Conservation (phyloP, 2,113 vertebrate genomes). For the Benitochromis conjunctus region DNA sequence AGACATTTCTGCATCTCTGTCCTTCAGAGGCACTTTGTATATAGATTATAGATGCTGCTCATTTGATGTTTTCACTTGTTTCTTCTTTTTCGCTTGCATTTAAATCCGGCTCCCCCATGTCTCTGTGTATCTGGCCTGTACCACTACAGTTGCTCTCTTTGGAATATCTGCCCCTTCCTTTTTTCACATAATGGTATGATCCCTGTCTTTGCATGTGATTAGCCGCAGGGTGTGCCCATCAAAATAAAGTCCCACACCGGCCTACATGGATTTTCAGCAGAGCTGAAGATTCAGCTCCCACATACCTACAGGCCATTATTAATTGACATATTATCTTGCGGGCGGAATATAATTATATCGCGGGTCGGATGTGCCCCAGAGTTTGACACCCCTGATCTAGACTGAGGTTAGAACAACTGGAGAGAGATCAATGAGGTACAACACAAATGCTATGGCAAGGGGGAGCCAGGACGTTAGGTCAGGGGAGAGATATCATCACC, state of each 20-base stretch:
- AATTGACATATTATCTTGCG: not conserved
- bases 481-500: not conserved
- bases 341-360: no score
- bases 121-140: accelerated
- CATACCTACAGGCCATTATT: not conserved
- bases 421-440: no score
- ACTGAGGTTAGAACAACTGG: not conserved
- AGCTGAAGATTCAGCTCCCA: not conserved
- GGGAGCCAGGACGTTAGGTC: not conserved
- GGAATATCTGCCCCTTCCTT: not conserved
- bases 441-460: not conserved
- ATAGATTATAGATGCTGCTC: not conserved
- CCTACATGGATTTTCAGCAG: not conserved
- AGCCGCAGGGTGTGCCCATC: not conserved
- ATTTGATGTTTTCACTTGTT: not conserved
- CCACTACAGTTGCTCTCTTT: not conserved
- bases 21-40: not conserved
- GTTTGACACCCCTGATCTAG: not conserved
- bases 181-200: not conserved
- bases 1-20: not conserved
- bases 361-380: not conserved
- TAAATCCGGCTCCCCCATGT: not conserved
- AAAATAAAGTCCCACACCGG: not conserved
- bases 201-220: not conserved
- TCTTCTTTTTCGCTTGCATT: not conserved